Conservation (phyloP, 1,140 invertebrate genomes). For the Ruditapes philippinarum region DNA sequence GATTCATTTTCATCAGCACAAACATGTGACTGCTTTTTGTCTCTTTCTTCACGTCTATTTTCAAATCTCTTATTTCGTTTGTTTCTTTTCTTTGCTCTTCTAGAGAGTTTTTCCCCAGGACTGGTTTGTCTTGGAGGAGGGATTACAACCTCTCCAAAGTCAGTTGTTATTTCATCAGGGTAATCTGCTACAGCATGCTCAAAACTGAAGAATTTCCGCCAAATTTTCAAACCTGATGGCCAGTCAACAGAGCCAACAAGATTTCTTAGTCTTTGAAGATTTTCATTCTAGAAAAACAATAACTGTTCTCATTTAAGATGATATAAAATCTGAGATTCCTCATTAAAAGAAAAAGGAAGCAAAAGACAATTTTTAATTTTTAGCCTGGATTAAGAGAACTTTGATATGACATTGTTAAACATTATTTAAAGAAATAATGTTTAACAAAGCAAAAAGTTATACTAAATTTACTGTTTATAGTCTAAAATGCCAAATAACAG, state of each 20-base stretch:
- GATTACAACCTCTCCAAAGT: constrained; percentile 69
- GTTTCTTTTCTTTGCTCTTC: constrained; percentile 79
- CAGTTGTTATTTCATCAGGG: constrained; percentile 75
- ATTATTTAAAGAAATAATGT: no score
- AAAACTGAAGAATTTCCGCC: constrained; percentile 87
- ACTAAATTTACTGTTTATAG: no score
- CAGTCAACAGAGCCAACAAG: constrained; percentile 86
- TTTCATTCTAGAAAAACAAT: constrained; percentile 85
- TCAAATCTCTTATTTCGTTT: constrained; percentile 4
- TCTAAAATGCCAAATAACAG: no score
- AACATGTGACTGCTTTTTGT: not conserved
- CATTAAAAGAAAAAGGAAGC: no score
- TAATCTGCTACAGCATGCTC: constrained; percentile 74
- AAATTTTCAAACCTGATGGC: constrained; percentile 85
- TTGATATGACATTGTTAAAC: no score
- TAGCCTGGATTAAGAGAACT: no score
- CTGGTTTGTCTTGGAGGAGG: constrained; percentile 35
- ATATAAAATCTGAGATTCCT: no score
- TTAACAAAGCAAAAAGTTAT: no score
- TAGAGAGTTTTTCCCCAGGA: constrained; percentile 21
- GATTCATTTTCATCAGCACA: not conserved
- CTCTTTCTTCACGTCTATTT: not conserved
- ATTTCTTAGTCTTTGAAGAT: constrained; percentile 84
- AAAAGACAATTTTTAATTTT: no score
- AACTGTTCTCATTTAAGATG: no score